A percentile compares a stretch with the other conserved stretches of the same genome.
These are phyloP conservation scores for Dendrolimus kikuchii DNA, from an alignment of 1,140 invertebrate species.

Conservation along the genomic window DNA sequence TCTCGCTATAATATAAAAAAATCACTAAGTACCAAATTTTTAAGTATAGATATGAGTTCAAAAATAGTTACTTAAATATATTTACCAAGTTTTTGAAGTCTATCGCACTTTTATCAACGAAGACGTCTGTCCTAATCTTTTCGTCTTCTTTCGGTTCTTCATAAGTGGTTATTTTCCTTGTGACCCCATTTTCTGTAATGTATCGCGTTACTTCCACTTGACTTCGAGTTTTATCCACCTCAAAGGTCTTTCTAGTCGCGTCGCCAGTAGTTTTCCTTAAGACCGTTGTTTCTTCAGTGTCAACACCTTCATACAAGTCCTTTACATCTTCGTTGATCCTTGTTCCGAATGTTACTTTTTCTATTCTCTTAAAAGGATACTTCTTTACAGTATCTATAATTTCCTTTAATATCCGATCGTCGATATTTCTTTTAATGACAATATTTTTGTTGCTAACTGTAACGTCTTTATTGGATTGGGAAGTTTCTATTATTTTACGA, in stretches of 20 bases:
- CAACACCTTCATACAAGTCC: conserved; percentile 63
- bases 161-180: conserved; percentile 65
- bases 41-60: background rate
- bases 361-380: conserved; percentile 64
- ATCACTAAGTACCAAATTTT: conserved; percentile 1
- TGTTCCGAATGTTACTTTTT: conserved; percentile 60
- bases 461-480: conserved; percentile 53
- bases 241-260: conserved; percentile 62
- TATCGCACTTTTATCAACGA: conserved; percentile 67
- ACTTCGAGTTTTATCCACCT: conserved; percentile 64
- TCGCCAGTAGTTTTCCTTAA: conserved; percentile 52
- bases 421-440: conserved; percentile 60
- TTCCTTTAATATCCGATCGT: conserved; percentile 59
- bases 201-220: conserved; percentile 69
- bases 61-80: conserved; percentile 11
- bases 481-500: conserved; percentile 57
- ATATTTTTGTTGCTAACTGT: conserved; percentile 65
- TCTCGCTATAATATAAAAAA: conserved; percentile 50
- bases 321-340: conserved; percentile 65
- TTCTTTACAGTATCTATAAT: conserved; percentile 65
- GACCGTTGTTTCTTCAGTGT: conserved; percentile 53
- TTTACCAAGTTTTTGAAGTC: conserved; percentile 72
- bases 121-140: conserved; percentile 65
- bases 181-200: conserved; percentile 69
- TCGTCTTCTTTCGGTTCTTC: conserved; percentile 70